Evolutionary conservation across 2,113 vertebrate species (phyloP).

Genomic region (Eudyptes chrysolophus): DNA sequence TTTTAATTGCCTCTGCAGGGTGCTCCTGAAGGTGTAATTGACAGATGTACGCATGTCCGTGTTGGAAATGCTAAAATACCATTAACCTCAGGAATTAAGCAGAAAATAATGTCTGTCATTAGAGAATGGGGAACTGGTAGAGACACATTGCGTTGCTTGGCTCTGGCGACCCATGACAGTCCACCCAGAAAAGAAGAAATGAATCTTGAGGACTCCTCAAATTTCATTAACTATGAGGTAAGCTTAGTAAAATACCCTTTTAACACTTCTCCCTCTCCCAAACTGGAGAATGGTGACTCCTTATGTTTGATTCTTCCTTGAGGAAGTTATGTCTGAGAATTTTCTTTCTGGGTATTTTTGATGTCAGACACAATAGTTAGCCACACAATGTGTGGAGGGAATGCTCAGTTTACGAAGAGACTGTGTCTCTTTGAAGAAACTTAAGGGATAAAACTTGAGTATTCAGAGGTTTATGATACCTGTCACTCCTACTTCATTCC

Average conservation of each 20-base stretch:
- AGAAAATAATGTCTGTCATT: constrained; percentile 94
- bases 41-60: constrained; percentile 90
- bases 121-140: constrained; percentile 93
- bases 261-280: neutral
- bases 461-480: neutral
- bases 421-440: neutral
- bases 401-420: neutral
- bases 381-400: neutral
- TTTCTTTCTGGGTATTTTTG: neutral
- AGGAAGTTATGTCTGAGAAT: neutral
- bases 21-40: constrained; percentile 96
- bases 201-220: constrained; percentile 85
- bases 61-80: constrained; percentile 87
- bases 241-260: neutral
- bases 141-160: constrained; percentile 92
- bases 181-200: constrained; percentile 92
- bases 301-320: neutral
- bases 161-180: constrained; percentile 91
- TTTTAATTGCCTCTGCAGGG: constrained; percentile 74
- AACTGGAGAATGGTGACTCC: neutral
- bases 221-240: constrained; percentile 93
- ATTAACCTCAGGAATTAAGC: constrained; percentile 85
- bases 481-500: neutral
- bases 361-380: neutral
- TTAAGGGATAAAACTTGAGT: neutral